Conservation (phyloP, 2,113 vertebrate genomes). For the Hippolais icterina region DNA sequence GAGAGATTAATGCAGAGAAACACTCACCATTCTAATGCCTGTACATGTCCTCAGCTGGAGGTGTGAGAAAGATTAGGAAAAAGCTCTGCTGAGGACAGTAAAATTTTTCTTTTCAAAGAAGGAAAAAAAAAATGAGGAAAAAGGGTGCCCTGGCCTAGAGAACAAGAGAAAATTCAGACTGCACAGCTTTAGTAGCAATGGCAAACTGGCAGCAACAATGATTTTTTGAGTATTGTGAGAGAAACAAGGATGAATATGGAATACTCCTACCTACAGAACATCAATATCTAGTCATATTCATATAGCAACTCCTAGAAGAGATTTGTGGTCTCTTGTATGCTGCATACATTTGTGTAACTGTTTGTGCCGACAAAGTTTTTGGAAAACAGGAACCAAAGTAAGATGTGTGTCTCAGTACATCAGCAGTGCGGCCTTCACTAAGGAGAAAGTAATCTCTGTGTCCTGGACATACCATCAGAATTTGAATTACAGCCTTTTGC, state of each 20-base stretch:
- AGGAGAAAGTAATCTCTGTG: not conserved
- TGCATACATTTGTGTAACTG: not conserved
- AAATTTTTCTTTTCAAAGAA: not conserved
- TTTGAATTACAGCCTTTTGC: not conserved
- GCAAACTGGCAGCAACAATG: not conserved
- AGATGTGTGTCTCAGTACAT: not conserved
- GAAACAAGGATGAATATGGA: not conserved
- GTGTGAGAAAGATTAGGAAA: not conserved
- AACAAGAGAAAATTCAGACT: not conserved
- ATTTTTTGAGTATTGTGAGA: not conserved
- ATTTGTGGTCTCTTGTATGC: not conserved
- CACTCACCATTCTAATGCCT: not conserved
- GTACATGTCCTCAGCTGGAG: rapidly evolving
- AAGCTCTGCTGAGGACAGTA: not conserved
- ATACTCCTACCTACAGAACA: not conserved
- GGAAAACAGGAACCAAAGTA: not conserved
- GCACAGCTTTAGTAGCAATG: not conserved
- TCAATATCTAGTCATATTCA: not conserved
- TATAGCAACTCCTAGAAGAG: not conserved
- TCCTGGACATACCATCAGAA: not conserved
- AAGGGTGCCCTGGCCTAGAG: not conserved
- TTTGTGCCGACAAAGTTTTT: not conserved
- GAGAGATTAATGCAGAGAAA: not conserved
- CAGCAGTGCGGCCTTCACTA: not conserved
- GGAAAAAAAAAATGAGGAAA: not conserved